phyloP scores from a whole-genome alignment of 2,113 vertebrate genomes.

The Lipotes vexillifer region DNA sequence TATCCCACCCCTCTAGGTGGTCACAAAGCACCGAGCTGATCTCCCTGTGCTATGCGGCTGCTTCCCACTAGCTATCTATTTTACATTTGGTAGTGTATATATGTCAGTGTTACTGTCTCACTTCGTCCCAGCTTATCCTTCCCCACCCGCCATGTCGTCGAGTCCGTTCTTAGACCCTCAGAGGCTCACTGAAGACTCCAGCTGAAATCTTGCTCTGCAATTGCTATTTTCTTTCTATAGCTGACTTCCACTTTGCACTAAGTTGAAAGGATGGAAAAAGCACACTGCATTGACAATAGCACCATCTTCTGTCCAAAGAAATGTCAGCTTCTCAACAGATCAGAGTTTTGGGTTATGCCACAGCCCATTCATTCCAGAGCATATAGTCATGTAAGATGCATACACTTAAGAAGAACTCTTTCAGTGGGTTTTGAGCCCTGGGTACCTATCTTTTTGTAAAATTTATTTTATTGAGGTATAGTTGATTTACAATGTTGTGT shows the following conservation, averaged over 20 bases:
- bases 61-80: too few relatives aligned
- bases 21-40: too few relatives aligned
- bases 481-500: background rate
- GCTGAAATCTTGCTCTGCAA: background rate
- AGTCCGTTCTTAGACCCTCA: background rate
- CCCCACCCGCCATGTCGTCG: too few relatives aligned
- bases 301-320: constrained; percentile 74
- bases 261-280: background rate
- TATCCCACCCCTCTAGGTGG: too few relatives aligned
- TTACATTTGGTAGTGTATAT: too few relatives aligned
- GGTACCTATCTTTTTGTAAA: background rate
- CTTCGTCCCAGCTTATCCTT: too few relatives aligned
- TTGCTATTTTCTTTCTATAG: background rate
- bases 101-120: too few relatives aligned
- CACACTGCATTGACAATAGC: constrained; percentile 61
- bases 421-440: background rate
- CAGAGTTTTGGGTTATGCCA: accelerated
- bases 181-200: background rate
- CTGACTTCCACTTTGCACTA: background rate
- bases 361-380: background rate
- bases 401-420: background rate
- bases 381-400: accelerated
- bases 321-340: background rate
- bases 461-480: background rate
- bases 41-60: too few relatives aligned